phyloP scores from a whole-genome alignment of 1,140 invertebrate species.

The Rhopalosiphum padi region DNA sequence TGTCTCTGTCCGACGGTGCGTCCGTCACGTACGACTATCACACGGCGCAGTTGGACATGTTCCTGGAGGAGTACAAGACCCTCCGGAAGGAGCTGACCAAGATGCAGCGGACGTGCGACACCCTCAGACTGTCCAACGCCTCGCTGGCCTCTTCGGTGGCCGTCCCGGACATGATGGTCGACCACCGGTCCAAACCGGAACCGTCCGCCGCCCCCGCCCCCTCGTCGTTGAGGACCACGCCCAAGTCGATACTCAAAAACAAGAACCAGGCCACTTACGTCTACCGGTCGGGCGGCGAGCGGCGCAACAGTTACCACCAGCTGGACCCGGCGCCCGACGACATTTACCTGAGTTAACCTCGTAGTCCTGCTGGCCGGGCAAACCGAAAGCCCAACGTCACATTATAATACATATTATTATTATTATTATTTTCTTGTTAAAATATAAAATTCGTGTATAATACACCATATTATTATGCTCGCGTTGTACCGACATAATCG shows the following conservation, averaged over 20 bases:
- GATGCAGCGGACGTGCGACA: slow-evolving; percentile 77
- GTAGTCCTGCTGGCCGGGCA: not conserved
- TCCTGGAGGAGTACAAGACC: slow-evolving; percentile 74
- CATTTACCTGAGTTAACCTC: slow-evolving; percentile 14
- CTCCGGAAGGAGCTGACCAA: slow-evolving; percentile 74
- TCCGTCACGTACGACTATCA: slow-evolving; percentile 74
- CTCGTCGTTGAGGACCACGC: slow-evolving; percentile 64
- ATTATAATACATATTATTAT: not conserved
- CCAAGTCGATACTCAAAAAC: slow-evolving; percentile 68
- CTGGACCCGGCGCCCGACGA: not conserved
- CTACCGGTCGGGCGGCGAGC: not conserved
- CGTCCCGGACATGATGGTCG: not conserved
- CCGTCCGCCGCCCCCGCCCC: not conserved
- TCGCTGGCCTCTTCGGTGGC: not conserved
- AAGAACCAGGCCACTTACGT: slow-evolving; percentile 62
- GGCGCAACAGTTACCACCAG: slow-evolving; percentile 31
- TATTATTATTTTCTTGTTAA: not conserved
- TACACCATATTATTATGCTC: not conserved
- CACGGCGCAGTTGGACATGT: slow-evolving; percentile 76
- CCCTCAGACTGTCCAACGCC: slow-evolving; percentile 61
- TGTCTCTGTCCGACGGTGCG: slow-evolving; percentile 40
- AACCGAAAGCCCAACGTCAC: not conserved
- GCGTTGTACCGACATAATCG: not conserved
- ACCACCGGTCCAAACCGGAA: not conserved
- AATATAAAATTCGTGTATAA: not conserved